These are phyloP conservation scores for Trachelus tabidus DNA, from an alignment of 2,888 invertebrate species.

Conservation along the genomic window DNA sequence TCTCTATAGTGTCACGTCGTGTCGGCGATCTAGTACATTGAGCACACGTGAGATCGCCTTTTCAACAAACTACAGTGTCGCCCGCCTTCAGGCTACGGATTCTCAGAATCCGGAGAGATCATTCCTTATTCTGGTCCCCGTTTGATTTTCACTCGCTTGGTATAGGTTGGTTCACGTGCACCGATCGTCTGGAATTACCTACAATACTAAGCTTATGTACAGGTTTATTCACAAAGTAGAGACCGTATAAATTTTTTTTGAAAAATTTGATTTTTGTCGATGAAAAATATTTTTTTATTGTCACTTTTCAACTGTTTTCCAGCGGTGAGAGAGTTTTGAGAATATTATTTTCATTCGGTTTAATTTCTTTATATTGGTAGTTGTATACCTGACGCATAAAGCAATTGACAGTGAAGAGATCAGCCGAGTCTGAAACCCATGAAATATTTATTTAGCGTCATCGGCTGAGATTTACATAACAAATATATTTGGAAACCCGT, in stretches of 20 bases:
- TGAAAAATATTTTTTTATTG: neutral
- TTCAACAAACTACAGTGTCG: neutral
- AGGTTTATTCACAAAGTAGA: neutral
- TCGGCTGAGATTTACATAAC: slow-evolving; percentile 15
- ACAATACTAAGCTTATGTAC: neutral
- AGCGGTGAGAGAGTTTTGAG: neutral
- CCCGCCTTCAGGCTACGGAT: slow-evolving; percentile 17
- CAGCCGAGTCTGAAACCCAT: neutral
- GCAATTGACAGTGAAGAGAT: neutral
- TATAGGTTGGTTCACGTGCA: neutral
- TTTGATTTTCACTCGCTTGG: slow-evolving; percentile 27
- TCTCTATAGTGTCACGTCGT: neutral
- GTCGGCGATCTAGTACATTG: neutral
- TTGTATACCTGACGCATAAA: neutral
- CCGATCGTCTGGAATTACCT: neutral
- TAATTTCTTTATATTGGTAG: neutral
- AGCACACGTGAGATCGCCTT: neutral
- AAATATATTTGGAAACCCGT: slow-evolving; percentile 19
- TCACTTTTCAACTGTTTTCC: neutral
- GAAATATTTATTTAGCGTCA: slow-evolving; percentile 17
- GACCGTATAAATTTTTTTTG: neutral
- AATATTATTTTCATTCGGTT: neutral
- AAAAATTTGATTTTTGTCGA: neutral
- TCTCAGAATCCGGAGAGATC: slow-evolving; percentile 38
- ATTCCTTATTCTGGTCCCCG: slow-evolving; percentile 22